Base-by-base conservation (phyloP, 2,113 vertebrate genomes). In the Anser brachyrhynchus region DNA sequence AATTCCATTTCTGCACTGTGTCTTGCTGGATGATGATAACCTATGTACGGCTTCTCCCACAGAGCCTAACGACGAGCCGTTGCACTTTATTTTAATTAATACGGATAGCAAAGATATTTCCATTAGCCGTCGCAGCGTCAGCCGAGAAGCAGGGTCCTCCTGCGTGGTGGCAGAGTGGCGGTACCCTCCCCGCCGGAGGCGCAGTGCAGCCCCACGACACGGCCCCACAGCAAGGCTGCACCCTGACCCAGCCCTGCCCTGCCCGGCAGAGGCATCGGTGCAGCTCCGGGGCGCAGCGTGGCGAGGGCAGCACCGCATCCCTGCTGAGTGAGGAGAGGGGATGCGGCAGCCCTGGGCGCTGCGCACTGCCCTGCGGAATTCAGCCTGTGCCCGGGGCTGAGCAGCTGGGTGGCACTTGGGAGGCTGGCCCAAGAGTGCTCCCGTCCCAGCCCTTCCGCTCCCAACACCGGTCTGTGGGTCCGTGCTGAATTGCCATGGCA, bases 31-130 rank as follows among this genome's bases (percentile, higher is more conserved):
- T 78, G 89, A 72, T 41, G 91, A 94, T 91, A 96, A 92, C 90
- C 91, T 67, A 13, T 28, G 86, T 70, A 66, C 71, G 57, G 70
- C 41, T 49, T 85, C 95, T 93, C 96, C 87, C 96, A 85, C 4
- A 0, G 76, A 75, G 91, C 95, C 87, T 73, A 70, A 41, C 26
- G 73, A 95, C 0, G 37, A 97, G 95, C 67, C 8, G 4, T 67
- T 37, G 70, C 87, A 46, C 91, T 96, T 97, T 90, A 72, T 71
- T 95, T 89, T 96, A 96, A 97, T 97, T 97, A 97, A 97, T 78
- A 92, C 78, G 46, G 95, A 90, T 86, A 96, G 74, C 57, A 88
- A 84, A 91, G 90, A 20, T 67, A 51, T 93, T 98, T 96, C 84
- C 89, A 93, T 95, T 94, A 92, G 87, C 89, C 54, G 14, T 62